Base-by-base conservation (phyloP, 1,140 invertebrate genomes). In the Nasonia vitripennis region DNA sequence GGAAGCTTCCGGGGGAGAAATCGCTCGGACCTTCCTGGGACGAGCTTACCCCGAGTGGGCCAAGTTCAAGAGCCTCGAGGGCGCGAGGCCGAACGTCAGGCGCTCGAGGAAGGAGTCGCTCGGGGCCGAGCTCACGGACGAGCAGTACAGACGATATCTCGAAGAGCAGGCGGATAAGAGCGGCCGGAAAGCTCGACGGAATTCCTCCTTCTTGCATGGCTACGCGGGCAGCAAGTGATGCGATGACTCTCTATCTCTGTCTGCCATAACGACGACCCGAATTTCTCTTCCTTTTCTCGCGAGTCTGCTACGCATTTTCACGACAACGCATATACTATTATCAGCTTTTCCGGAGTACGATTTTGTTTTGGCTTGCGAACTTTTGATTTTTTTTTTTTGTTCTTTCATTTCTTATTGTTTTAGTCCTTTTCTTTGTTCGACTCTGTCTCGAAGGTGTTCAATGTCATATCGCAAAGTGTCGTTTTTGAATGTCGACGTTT, bases 131-230 rank as follows among this genome's bases (percentile, higher is more conserved):
- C 34, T 51, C 2, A 73, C 23, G 1, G 80, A 81, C 14, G 48
- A 67, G 6, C 71, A 75, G 41, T 75, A 83, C n/a, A 62, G n/a
- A 27, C 12, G 48, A n/a, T 73, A 73, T n/a, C 41, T 81, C 9
- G 17, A 81, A 9, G 20, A 83, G 7, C 48, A 55, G n/a, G 9
- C 70, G 41, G 31, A 34, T 14, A n/a, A 34, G 41, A 41, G 5
- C 2, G 10, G 6, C 37, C 68, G 70, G 85, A 78, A 73, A 78
- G 82, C 2, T 67, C 79, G n/a, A 51, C 77, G 77, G 23, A 78
- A 78, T 67, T 67, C 23, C 12, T 86, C 77, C 62, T 88, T 89
- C 68, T 85, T 88, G 88, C 88, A 89, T 88, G 88, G 89, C 88
- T 89, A 89, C 85, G 86, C 86, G 78, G 87, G 73, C 78, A 87